phyloP scores from a whole-genome alignment of 2,113 vertebrate species.

The Arizona elegans region DNA sequence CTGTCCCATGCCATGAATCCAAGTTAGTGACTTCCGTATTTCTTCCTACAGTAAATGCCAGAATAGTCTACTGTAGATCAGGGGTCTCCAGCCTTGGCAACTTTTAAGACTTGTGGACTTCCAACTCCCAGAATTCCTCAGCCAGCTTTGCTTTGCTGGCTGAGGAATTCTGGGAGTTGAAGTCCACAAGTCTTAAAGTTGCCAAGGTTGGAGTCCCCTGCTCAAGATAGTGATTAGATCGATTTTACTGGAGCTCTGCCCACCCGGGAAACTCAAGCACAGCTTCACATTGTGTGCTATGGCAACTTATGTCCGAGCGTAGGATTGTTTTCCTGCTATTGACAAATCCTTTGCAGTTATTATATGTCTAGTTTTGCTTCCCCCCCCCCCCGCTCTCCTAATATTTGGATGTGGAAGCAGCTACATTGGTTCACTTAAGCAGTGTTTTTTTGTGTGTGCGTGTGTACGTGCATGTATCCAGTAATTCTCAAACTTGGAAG shows the following conservation, averaged over 20 bases:
- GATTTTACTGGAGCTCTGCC: neutral
- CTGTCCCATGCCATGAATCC: neutral
- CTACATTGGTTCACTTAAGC: neutral
- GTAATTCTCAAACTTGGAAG: neutral
- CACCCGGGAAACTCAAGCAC: neutral
- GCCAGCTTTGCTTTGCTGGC: too few relatives aligned
- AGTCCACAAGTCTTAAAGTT: too few relatives aligned
- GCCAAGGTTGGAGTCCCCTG: too few relatives aligned
- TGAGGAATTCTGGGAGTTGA: too few relatives aligned
- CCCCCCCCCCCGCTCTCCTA: too few relatives aligned
- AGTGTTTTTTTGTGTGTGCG: neutral
- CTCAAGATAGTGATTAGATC: neutral
- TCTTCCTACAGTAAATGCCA: neutral
- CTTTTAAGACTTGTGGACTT: too few relatives aligned
- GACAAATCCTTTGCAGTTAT: neutral
- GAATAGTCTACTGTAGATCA: neutral
- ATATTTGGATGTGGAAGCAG: neutral
- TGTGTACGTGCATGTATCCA: neutral
- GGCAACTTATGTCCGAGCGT: neutral
- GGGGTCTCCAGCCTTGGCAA: too few relatives aligned
- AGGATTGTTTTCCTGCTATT: neutral
- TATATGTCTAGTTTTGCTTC: neutral
- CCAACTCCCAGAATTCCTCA: too few relatives aligned
- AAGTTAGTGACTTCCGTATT: neutral
- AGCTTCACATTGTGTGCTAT: neutral